Evolutionary conservation across 2,888 invertebrate genomes (phyloP).

Genomic region (Drosophila tripunctata): DNA sequence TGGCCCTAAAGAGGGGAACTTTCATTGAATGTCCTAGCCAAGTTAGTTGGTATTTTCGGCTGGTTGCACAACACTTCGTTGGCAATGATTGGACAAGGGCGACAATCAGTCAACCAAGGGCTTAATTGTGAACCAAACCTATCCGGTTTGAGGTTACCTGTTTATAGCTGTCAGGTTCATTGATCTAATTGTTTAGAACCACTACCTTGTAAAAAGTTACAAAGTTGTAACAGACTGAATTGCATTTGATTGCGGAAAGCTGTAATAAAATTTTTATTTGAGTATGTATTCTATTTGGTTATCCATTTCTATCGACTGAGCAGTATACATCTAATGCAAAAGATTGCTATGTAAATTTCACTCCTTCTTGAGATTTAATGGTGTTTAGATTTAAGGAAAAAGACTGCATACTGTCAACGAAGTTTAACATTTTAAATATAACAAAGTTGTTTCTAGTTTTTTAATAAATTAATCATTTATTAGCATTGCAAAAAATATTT

Average conservation of each 20-base stretch:
- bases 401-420: too few relatives aligned
- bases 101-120: conserved; percentile 42
- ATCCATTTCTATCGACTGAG: too few relatives aligned
- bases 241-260: background rate
- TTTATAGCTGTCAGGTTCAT: conserved; percentile 25
- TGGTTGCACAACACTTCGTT: conserved; percentile 57
- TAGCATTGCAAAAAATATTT: too few relatives aligned
- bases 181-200: conserved; percentile 13
- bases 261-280: background rate
- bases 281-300: background rate
- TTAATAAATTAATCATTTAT: too few relatives aligned
- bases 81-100: conserved; percentile 17
- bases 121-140: conserved; percentile 35
- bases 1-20: conserved; percentile 7
- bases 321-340: too few relatives aligned
- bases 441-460: too few relatives aligned
- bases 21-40: conserved; percentile 9
- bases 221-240: background rate
- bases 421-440: too few relatives aligned
- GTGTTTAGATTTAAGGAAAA: too few relatives aligned
- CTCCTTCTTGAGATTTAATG: too few relatives aligned
- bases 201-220: background rate
- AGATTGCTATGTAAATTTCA: too few relatives aligned
- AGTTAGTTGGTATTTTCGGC: conserved; percentile 46
- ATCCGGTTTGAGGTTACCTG: conserved; percentile 51